phyloP scores from a whole-genome alignment of 1,140 invertebrate species.

The Papilio polytes region DNA sequence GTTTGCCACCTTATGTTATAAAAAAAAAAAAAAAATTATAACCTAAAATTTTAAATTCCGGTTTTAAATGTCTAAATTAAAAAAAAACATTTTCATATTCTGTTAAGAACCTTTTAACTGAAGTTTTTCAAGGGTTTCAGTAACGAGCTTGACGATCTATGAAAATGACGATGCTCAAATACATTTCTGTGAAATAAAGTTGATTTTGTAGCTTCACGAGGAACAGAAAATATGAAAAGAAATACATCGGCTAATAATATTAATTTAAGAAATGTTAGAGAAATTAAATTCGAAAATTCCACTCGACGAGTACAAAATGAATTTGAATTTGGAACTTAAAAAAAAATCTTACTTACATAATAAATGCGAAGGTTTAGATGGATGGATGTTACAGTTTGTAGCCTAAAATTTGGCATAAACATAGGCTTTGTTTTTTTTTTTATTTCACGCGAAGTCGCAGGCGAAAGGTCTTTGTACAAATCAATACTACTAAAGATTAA shows the following conservation, averaged over 20 bases:
- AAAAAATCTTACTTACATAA: too few species aligned
- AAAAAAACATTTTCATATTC: neutral
- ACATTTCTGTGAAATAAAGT: neutral
- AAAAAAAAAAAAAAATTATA: too few species aligned
- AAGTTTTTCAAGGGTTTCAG: conserved; percentile 1
- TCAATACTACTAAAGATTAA: too few species aligned
- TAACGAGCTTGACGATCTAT: neutral
- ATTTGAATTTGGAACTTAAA: too few species aligned
- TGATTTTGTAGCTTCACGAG: neutral
- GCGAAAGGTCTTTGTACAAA: too few species aligned
- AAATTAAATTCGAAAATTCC: neutral
- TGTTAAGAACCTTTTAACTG: neutral
- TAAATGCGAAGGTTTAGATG: too few species aligned
- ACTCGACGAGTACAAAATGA: neutral
- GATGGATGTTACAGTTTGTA: too few species aligned
- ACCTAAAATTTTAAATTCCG: neutral
- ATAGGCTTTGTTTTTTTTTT: too few species aligned
- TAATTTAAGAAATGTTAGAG: neutral
- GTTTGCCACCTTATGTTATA: too few species aligned
- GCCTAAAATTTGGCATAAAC: too few species aligned
- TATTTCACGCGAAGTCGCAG: too few species aligned
- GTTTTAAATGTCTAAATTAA: neutral
- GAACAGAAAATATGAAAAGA: neutral
- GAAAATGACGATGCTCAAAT: neutral
- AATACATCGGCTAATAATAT: neutral